Evolutionary conservation across 2,797 vertebrate species (phyloP), one percentile per base, ranked within the genome.

Genomic region (Steatocranus sp.): DNA sequence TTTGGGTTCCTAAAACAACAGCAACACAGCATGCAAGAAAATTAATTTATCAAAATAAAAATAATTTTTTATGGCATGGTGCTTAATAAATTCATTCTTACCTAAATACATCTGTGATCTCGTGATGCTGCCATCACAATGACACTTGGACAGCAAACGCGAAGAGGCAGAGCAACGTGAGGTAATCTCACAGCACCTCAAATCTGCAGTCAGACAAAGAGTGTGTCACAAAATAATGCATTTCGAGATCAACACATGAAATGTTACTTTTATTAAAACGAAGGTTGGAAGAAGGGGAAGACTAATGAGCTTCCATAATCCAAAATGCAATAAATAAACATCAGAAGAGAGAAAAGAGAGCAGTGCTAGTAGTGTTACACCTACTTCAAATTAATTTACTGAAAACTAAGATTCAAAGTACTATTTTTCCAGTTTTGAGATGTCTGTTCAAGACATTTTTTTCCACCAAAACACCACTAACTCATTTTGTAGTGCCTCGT

Each of bases 261-360:
- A 46, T 30, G 15, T 27, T 73, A 18, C 66, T 73, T 73, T 5
- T 48, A 73, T 30, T 48, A 48, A 48, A 10, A 18, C 3, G 1
- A 48, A 73, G 15, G 15, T 17, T 48, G 41, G 66, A 27, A 18
- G 41, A 9, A 41, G 9, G 6, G 15, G 23, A 46, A 1, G 66
- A 46, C 66, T 73, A 73, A 73, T 73, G 66, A 73, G 41, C 66
- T 43, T 9, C 4, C 30, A 27, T 46, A 73, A 73, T 48, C 25
- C 17, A 73, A 48, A 73, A 48, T 5, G 6, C 27, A 48, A 73
- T 46, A 46, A 27, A 27, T 30, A 73, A 48, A 48, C 17, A 73
- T 12, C 41, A 27, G 41, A 48, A 73, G 41, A 0, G 15, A 73
- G 23, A 43, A 68, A 46, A 46, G 1, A 73, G 1, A 48, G 25